Base-by-base conservation (phyloP, 2,888 invertebrate genomes). In the Dysmachus trigonus region DNA sequence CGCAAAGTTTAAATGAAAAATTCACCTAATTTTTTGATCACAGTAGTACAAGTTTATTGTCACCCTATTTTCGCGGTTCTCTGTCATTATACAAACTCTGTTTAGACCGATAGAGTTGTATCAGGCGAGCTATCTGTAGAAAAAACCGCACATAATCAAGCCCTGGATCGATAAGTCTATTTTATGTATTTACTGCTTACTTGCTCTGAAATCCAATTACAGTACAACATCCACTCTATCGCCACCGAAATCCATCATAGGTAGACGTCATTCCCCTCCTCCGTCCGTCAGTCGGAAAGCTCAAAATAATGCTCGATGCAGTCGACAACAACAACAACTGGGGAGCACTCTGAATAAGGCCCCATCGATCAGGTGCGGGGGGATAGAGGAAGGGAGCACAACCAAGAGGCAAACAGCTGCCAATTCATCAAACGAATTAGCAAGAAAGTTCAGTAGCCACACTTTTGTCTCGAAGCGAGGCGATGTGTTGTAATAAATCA, bases 361-460 rank as follows among this genome's bases (percentile, higher is more conserved):
- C 62, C 62, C 62, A 27, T 62, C 27, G 62, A 62, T 62, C 62
- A 62, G 38, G 31, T 3, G n/a, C n/a, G 31, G 31, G 31, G 2
- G 31, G 38, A 38, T n/a, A n/a, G n/a, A n/a, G n/a, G n/a, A n/a
- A n/a, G n/a, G n/a, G 47, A n/a, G n/a, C 35, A 10, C 74, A 74
- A 1, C 47, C 74, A 74, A 31, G 74, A 74, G 74, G 33, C 74
- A 74, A 35, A 31, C 76, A 33, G 33, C 38, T 76, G 76, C 76
- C 76, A 76, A 79, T 51, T 79, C 79, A 51, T 79, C 79, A 79
- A 79, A 51, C 79, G 51, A 79, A 79, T 47, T 51, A 79, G 47
- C 27, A 79, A 30, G 76, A 51, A 51, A 79, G 79, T 79, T 79
- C 79, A 51, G 79, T 79, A 47, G 79, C 79, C 79, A 31, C 30